Percentiles rank a stretch among this genome's conserved stretches.
Evolutionary conservation across 2,113 vertebrate species (phyloP).

Genomic region (Saguinus imperator): DNA sequence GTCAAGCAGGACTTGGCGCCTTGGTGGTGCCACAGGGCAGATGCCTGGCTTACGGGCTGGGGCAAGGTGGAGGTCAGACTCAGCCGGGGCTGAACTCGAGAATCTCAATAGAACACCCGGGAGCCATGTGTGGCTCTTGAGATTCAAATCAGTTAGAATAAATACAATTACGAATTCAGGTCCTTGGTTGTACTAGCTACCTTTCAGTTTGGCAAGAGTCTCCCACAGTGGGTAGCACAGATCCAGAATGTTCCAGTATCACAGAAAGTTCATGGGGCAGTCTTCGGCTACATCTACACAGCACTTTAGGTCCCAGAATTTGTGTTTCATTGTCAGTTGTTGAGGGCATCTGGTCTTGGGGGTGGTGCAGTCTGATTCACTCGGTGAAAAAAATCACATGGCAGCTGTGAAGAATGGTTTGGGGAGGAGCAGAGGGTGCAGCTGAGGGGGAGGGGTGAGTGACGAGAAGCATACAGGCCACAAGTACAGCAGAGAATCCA

Average conservation of each 20-base stretch:
- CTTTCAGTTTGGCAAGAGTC: neutral
- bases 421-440: neutral
- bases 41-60: neutral
- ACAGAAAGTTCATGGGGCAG: neutral
- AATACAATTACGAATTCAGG: neutral
- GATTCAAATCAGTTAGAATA: neutral
- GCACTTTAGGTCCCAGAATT: no score
- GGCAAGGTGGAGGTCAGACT: neutral
- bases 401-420: neutral
- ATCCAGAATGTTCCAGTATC: neutral
- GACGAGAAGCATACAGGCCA: no score
- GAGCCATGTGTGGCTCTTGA: neutral
- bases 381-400: neutral
- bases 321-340: neutral
- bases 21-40: neutral
- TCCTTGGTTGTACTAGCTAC: neutral
- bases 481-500: no score
- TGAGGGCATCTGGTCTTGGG: neutral
- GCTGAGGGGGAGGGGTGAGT: neutral
- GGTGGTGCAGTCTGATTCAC: no score
- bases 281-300: no score
- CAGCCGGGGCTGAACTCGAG: accelerated
- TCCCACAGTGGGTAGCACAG: neutral
- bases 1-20: neutral
- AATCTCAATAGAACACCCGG: accelerated